These are phyloP conservation scores for Caenorhabditis imperialis DNA, from an alignment of 2,888 invertebrate genomes.

Conservation along the genomic window DNA sequence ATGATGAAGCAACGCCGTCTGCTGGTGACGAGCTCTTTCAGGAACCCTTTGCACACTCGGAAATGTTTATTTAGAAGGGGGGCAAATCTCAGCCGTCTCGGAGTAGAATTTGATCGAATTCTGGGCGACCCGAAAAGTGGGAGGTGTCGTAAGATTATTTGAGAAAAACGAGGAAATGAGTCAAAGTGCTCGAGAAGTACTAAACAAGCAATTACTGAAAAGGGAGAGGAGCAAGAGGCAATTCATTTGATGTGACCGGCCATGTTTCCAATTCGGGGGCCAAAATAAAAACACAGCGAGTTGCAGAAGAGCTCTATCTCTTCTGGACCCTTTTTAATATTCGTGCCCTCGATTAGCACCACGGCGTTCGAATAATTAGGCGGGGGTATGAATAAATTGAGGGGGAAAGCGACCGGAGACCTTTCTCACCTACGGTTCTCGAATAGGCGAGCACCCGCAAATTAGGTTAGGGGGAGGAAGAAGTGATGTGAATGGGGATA, in stretches of 20 bases:
- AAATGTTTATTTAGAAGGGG: too few species aligned
- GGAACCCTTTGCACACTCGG: too few species aligned
- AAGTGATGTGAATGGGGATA: slow-evolving; percentile 28
- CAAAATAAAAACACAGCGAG: too few species aligned
- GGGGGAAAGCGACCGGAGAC: not conserved
- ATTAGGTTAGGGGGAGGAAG: slow-evolving; percentile 14
- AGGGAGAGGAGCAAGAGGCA: slow-evolving; percentile 16
- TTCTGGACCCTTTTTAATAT: not conserved
- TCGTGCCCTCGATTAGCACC: slow-evolving; percentile 1
- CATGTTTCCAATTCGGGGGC: slow-evolving; percentile 16
- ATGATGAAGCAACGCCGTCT: slow-evolving; percentile 1
- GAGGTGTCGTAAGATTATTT: too few species aligned
- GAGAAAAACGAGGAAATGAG: slow-evolving; percentile 15
- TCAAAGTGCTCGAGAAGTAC: slow-evolving; percentile 12
- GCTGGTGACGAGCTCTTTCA: too few species aligned
- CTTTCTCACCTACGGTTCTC: too few species aligned
- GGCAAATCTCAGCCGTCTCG: too few species aligned
- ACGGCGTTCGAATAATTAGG: slow-evolving; percentile 1
- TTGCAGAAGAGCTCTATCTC: too few species aligned
- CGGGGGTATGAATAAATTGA: not conserved
- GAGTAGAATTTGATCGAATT: slow-evolving; percentile 4
- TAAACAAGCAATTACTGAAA: slow-evolving; percentile 25
- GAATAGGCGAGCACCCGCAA: slow-evolving; percentile 3
- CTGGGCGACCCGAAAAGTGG: not conserved
- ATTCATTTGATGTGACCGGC: slow-evolving; percentile 35